phyloP scores from a whole-genome alignment of 2,888 invertebrate genomes.

The Flexamia atlantica region DNA sequence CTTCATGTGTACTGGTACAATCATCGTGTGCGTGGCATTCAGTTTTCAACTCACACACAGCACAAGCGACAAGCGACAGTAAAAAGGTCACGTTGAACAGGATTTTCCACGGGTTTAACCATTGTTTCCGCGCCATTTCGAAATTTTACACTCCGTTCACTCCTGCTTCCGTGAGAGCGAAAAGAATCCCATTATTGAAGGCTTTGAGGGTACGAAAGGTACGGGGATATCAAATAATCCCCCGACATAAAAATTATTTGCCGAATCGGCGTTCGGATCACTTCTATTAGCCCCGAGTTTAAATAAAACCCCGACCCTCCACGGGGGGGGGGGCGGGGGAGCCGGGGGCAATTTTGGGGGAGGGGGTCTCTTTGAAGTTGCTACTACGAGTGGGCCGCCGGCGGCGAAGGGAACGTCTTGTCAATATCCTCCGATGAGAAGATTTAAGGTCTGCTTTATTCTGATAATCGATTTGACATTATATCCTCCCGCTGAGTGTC shows the following conservation, averaged over 20 bases:
- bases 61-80: no score
- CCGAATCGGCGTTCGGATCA: slow-evolving; percentile 15
- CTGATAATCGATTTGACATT: slow-evolving; percentile 27
- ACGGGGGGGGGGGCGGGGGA: not conserved
- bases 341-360: slow-evolving; percentile 12
- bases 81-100: not conserved
- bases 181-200: slow-evolving; percentile 12
- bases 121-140: slow-evolving; percentile 12
- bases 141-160: slow-evolving; percentile 5
- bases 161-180: not conserved
- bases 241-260: slow-evolving; percentile 28
- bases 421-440: slow-evolving; percentile 22
- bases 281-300: slow-evolving; percentile 29
- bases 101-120: slow-evolving; percentile 19
- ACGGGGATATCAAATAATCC: slow-evolving; percentile 14
- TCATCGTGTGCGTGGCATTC: no score
- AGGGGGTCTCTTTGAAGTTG: slow-evolving; percentile 35
- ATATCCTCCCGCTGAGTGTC: not conserved
- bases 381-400: not conserved
- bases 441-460: slow-evolving; percentile 4
- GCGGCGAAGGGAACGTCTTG: not conserved
- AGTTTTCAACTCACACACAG: no score
- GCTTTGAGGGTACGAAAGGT: slow-evolving; percentile 4
- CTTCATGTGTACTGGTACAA: no score
- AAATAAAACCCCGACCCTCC: slow-evolving; percentile 15